Evolutionary conservation across 2,113 vertebrate genomes (phyloP).

Genomic region (Rana temporaria): DNA sequence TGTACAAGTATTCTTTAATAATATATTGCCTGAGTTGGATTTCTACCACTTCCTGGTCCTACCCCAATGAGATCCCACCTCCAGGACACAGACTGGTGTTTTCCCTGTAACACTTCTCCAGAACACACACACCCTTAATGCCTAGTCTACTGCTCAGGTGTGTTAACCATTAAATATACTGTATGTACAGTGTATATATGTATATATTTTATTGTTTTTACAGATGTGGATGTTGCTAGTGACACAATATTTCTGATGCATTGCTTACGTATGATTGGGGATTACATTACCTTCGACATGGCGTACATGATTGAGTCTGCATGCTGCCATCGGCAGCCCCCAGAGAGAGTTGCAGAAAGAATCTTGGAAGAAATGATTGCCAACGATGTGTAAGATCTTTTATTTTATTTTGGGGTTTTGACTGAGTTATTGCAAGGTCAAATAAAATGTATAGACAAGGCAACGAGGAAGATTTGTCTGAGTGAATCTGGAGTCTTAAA

Average conservation of each 20-base stretch:
- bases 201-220: slow-evolving; percentile 53
- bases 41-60: too few species aligned
- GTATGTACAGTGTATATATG: too few species aligned
- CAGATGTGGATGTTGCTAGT: slow-evolving; percentile 84
- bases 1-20: too few species aligned
- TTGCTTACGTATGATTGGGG: slow-evolving; percentile 87
- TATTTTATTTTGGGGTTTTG: neutral
- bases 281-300: slow-evolving; percentile 84
- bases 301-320: slow-evolving; percentile 89
- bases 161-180: too few species aligned
- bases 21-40: too few species aligned
- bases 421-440: neutral
- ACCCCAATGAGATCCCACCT: too few species aligned
- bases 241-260: slow-evolving; percentile 90
- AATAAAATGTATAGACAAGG: neutral
- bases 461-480: neutral
- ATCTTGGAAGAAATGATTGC: slow-evolving; percentile 89
- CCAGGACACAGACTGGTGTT: too few species aligned
- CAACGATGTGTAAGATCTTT: slow-evolving; percentile 81
- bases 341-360: slow-evolving; percentile 87
- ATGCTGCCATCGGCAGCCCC: slow-evolving; percentile 85
- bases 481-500: too few species aligned
- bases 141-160: too few species aligned
- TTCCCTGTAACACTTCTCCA: too few species aligned
- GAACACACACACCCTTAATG: too few species aligned